Conservation (phyloP, 2,797 vertebrate species). For the Propithecus perrieri region DNA sequence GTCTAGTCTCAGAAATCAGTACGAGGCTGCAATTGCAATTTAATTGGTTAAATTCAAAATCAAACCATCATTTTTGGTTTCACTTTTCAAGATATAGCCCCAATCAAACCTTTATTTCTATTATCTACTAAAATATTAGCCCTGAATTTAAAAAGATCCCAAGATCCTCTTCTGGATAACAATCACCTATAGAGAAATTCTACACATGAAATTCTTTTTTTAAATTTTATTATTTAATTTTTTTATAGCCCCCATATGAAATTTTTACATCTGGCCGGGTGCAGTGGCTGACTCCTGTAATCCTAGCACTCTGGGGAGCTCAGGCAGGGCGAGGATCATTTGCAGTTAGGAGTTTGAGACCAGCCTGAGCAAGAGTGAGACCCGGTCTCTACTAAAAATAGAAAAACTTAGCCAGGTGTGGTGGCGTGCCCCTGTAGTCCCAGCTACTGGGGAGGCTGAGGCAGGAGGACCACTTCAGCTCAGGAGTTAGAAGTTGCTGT, state of each 20-base stretch:
- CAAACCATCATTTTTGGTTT: not conserved
- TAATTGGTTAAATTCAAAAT: constrained; percentile 41
- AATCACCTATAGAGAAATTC: not conserved
- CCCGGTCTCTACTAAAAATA: no score
- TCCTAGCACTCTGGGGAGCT: no score
- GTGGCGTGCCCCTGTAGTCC: no score
- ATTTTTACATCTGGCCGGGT: not conserved
- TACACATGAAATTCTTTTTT: not conserved
- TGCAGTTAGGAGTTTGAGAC: no score
- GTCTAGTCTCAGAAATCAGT: not conserved
- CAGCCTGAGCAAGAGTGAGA: no score
- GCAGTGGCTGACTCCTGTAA: no score
- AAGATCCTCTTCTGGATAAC: not conserved
- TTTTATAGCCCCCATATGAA: not conserved
- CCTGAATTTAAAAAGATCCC: not conserved
- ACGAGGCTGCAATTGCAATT: not conserved
- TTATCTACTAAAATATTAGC: not conserved
- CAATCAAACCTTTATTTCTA: not conserved
- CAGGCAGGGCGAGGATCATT: no score
- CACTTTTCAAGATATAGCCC: constrained; percentile 1
- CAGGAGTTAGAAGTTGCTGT: no score
- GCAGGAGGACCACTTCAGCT: no score
- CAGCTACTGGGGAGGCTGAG: no score
- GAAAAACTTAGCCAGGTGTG: no score
- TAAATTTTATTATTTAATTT: no score